Percentiles rank a stretch among this genome's conserved stretches.
phyloP scores from a whole-genome alignment of 2,797 vertebrate species.

The Muscicapa striata region DNA sequence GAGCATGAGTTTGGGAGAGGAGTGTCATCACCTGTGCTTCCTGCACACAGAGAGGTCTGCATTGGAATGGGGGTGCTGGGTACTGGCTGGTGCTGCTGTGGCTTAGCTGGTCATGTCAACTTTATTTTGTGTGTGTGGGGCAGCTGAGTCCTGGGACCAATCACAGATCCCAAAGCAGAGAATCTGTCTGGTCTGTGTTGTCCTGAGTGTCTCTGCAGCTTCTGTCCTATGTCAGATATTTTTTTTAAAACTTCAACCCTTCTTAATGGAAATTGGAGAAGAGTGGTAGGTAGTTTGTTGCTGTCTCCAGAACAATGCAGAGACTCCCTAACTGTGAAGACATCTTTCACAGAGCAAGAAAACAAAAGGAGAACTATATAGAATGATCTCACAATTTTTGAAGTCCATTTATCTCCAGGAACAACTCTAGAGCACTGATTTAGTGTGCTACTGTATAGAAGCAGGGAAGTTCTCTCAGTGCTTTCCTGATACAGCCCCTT shows the following conservation, averaged over 20 bases:
- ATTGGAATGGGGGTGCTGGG: neutral
- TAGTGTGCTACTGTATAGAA: neutral
- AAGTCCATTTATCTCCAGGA: neutral
- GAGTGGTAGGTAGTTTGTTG: neutral
- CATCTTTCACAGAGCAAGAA: neutral
- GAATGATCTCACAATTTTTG: neutral
- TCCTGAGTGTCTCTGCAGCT: neutral
- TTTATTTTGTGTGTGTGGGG: neutral
- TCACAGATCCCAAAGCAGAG: neutral
- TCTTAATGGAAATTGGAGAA: neutral
- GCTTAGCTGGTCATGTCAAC: neutral
- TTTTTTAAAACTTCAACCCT: neutral
- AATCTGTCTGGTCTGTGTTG: neutral
- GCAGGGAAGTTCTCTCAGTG: neutral
- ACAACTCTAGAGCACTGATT: neutral
- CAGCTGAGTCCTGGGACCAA: neutral
- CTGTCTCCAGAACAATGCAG: neutral
- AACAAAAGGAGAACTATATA: neutral
- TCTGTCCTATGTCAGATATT: neutral
- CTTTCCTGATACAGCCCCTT: neutral
- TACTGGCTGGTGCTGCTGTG: neutral
- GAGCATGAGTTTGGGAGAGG: neutral
- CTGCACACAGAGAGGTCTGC: neutral
- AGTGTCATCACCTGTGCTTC: neutral
- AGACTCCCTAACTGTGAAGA: neutral